Conservation (phyloP, 2,113 vertebrate genomes). For the Cygnus atratus region DNA sequence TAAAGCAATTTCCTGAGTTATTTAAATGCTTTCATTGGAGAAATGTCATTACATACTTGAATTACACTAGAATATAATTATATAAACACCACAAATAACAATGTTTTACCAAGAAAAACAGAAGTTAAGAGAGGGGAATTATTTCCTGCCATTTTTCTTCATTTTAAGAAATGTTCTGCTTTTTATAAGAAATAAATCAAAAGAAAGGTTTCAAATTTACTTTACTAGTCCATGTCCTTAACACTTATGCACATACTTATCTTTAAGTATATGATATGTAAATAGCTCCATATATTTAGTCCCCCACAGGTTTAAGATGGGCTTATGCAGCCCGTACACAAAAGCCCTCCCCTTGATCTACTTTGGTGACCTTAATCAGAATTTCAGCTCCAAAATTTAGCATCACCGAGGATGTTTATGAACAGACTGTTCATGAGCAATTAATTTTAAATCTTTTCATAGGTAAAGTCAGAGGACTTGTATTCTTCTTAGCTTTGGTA, state of each 20-base stretch:
- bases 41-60: conserved; percentile 81
- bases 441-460: neutral
- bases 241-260: neutral
- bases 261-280: neutral
- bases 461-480: neutral
- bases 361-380: neutral
- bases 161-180: conserved; percentile 58
- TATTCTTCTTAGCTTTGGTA: neutral
- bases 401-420: too few relatives aligned
- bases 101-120: conserved; percentile 72
- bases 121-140: conserved; percentile 58
- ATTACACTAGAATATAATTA: conserved; percentile 76
- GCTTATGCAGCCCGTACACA: neutral
- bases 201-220: neutral
- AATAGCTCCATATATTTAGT: neutral
- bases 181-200: conserved; percentile 13
- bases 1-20: conserved; percentile 80
- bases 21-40: conserved; percentile 78
- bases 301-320: neutral
- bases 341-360: neutral
- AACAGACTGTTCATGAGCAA: neutral
- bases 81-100: conserved; percentile 72
- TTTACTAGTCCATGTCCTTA: neutral
- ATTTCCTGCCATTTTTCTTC: conserved; percentile 68
- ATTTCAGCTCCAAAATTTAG: neutral